phyloP scores from a whole-genome alignment of 2,888 invertebrate species.

The Dynastes hyllus region DNA sequence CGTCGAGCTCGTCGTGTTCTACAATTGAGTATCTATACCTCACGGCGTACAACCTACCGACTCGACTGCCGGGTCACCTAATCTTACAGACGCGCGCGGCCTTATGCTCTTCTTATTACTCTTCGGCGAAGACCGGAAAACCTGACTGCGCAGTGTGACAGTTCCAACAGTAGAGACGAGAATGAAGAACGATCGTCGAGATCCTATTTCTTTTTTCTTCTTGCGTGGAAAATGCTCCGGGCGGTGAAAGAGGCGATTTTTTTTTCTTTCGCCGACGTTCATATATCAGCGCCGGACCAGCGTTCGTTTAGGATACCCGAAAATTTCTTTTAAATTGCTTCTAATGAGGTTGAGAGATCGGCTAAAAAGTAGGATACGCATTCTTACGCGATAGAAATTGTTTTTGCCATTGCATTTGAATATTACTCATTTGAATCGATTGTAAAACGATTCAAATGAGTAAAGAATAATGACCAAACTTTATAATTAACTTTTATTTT shows the following conservation, averaged over 20 bases:
- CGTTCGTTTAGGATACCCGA: constrained; percentile 4
- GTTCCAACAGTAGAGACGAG: constrained; percentile 14
- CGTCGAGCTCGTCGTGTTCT: constrained; percentile 7
- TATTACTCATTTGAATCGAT: too few species aligned
- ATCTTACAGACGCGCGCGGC: constrained; percentile 24
- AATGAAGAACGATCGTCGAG: constrained; percentile 24
- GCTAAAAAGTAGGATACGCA: not conserved
- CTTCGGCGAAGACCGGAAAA: constrained; percentile 42
- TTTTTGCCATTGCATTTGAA: too few species aligned
- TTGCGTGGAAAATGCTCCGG: constrained; percentile 22
- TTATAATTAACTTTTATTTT: too few species aligned
- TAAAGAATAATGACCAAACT: too few species aligned
- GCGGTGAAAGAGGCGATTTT: constrained; percentile 46
- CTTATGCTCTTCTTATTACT: constrained; percentile 20
- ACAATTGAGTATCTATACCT: constrained; percentile 17
- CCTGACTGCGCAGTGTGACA: constrained; percentile 12
- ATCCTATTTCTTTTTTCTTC: constrained; percentile 24
- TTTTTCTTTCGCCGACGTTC: not conserved
- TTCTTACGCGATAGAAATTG: too few species aligned
- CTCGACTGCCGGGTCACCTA: constrained; percentile 36
- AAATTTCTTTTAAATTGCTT: constrained; percentile 21
- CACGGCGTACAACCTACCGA: constrained; percentile 5
- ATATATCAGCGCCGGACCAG: not conserved
- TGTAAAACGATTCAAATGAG: too few species aligned
- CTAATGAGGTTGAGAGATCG: constrained; percentile 16